Evolutionary conservation across 2,113 vertebrate genomes (phyloP), one percentile per base, ranked within the genome.

Genomic region (Mus spicilegus): DNA sequence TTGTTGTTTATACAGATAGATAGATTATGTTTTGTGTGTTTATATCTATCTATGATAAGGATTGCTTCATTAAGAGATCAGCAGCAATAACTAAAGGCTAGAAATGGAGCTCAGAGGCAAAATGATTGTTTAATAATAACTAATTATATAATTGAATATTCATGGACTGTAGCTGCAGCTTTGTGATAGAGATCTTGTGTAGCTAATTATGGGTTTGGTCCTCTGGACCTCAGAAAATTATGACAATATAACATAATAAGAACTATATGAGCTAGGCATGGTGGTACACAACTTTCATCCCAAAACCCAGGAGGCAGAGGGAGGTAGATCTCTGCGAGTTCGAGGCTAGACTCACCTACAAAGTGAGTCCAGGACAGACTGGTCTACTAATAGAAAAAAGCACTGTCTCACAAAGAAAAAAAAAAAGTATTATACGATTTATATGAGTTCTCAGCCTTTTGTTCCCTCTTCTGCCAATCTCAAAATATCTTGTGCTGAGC

Each of bases 31-130:
- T 72, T 17, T 72, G 17, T 73, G 72, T 73, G 72, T 73, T 73
- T 73, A 9, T 90, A 22, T 36, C 22, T 42, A 30, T 16, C 46
- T 28, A 56, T 56, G 49, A 72, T 28, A 82, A 82, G 19, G 39
- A 16, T 90, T 84, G 65, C 30, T 73, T 70, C n/a, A 61, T 73
- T 82, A 75, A 94, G 26, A 90, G 58, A 90, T 75, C 54, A 94
- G 24, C 36, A 75, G 58, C 36, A 75, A 65, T 39, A 36, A 70
- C 70, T 33, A 33, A 58, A 46, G 26, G 70, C 54, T 75, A 39
- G 20, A 54, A 26, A 30, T 75, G 10, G n/a, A 89, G 54, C n/a
- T 33, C 9, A 58, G 54, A 61, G 54, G 17, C 51, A 73, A 42
- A 67, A n/a, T 73, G 51, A 54, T 88, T 88, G 13, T 51, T 20